Evolutionary conservation across 35 echinoderm and acorn worm species (phyloP), one percentile per base, ranked within the genome.

Genomic region (Lytechinus pictus): DNA sequence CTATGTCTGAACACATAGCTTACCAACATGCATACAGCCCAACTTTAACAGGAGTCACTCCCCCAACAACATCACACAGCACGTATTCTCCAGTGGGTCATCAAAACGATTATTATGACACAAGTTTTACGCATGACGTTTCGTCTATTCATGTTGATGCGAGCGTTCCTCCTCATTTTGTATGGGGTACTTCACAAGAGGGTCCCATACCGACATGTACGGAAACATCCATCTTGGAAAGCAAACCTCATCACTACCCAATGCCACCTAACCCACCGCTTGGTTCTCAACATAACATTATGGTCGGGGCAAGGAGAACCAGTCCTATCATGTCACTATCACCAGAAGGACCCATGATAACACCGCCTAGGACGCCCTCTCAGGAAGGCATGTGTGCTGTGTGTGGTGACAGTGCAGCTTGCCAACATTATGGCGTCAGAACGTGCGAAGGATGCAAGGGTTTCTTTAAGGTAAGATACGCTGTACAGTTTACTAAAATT

Each of bases 401-500:
- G 24, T 99, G 98, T 87, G 98, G 98, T 4, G 98, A 99, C 93
- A 99, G 98, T 96, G 98, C 98, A 54, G 98, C 98, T 51, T 99
- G 98, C 92, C 98, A 99, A 94, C 98, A 99, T 91, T 99, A 99
- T 94, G 98, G 98, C 29, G 98, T 99, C 28, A 96, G 98, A 16
- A 99, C 98, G 6, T 99, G 98, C 61, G 98, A 99, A 87, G 98
- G 98, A 91, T 99, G 98, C 94, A 99, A 99, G 97, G 98, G 98
- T 51, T 99, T 99, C 57, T 99, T 99, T 89, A 99, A 99, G 98
- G 98, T 99, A 95, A 95, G 96, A 94, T 90, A 44, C n/a, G 33
- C 2, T 52, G 29, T 54, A 28, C 9, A 4, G 9, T 44, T 90
- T 33, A 53, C 52, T 53, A 12, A 89, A 28, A 89, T 10, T 44